Base-by-base conservation (phyloP, 1,140 invertebrate species). In the Tetramorium simillimum region DNA sequence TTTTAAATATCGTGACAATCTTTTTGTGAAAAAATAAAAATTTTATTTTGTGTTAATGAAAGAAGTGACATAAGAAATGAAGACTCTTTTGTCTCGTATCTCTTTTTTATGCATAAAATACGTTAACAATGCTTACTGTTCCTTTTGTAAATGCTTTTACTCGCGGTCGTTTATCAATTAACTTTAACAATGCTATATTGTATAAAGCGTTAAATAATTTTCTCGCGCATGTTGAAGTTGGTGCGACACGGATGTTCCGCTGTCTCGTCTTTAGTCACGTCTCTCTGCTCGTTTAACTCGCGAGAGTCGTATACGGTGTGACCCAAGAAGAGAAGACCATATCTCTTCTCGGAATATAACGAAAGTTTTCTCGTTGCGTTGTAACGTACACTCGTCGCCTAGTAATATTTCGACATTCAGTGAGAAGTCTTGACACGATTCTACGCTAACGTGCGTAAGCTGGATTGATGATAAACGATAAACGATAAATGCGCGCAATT, bases 321-420 rank as follows among this genome's bases (percentile, higher is more conserved):
- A 80, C 56, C 5, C 10, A 49, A 60, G 80, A 60, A 33, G 40
- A 58, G 28, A 3, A 40, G 65, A 60, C 18, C n/a, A 18, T 67
- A 37, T 72, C 24, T 60, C 18, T 53, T 6, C 7, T 7, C 14
- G 3, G 46, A 33, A 80, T 67, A 78, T 80, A 67, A 53, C 46
- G 21, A 33, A 86, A 86, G 46, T 86, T 86, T 67, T 12, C 37
- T 49, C 84, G 60, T 85, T 86, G 49, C 16, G 18, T 14, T 28
- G 16, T 40, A 46, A 18, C 14, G 24, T 18, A 24, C 40, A 80
- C 53, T 85, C 37, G 46, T 78, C 37, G 21, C 4, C 24, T 0
- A 37, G 2, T 37, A 80, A 80, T 86, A 86, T 86, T 58, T 60
- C 21, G 37, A 6, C 40, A n/a, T 12, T 51, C 24, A 21, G 24